Evolutionary conservation across 2,888 invertebrate genomes (phyloP), one percentile per base, ranked within the genome.

Genomic region (Calameuta pallipes): DNA sequence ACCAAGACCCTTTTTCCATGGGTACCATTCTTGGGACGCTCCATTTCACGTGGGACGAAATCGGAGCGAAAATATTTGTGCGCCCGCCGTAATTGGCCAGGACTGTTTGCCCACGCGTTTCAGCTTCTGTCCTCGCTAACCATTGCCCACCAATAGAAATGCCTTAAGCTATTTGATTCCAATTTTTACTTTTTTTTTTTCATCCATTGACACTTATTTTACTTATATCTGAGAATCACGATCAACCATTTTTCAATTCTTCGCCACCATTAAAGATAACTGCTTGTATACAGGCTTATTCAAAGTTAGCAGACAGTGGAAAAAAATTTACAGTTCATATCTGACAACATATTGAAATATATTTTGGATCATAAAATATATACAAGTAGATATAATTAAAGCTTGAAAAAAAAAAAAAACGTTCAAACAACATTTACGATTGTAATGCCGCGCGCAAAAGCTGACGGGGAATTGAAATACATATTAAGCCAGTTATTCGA

Each of bases 11-110:
- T 79, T 79, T 76, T 74, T 73, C 37, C 74, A 74, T 56, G 74
- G 34, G 31, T 36, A 30, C 34, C 74, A 41, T 35, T 36, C 37
- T 74, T 13, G 74, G 74, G 78, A 85, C 85, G 86, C 82, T 83
- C 84, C 87, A 86, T 86, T 88, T 86, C 87, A 85, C 84, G 79
- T 82, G 83, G 83, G 83, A 80, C 83, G 86, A 85, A 87, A 86
- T 86, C 81, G 81, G 82, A 84, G 83, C 83, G 83, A 85, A 86
- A 87, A 87, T 86, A 87, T 87, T 88, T 87, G 82, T 81, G 81
- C 81, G 82, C 80, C 83, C 77, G 78, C 69, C 76, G 82, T 85
- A 87, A 87, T 88, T 85, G 85, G 80, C 82, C 81, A 78, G 76
- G 82, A 77, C 76, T 79, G 78, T 75, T 80, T 77, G 77, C 56